phyloP scores from a whole-genome alignment of 2,113 vertebrate genomes.

The Sylvietta virens region DNA sequence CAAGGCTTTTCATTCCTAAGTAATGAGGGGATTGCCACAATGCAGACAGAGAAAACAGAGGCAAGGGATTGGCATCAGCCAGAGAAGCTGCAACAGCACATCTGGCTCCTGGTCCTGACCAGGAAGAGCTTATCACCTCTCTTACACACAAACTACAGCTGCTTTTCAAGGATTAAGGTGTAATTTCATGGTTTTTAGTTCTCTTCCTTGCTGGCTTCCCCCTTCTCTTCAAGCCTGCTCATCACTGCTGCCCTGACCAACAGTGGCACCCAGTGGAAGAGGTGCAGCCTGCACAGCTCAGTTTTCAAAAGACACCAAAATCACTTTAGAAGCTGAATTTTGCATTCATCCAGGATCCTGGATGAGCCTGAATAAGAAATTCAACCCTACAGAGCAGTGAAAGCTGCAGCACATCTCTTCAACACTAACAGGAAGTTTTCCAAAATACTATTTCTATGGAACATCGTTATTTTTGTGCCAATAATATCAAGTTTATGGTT shows the following conservation, averaged over 20 bases:
- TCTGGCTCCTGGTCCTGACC: not conserved
- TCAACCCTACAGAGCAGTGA: not conserved
- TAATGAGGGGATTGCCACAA: not conserved
- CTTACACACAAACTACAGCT: not conserved
- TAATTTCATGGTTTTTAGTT: not conserved
- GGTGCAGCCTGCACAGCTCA: not conserved
- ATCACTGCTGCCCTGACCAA: not conserved
- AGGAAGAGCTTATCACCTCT: not conserved
- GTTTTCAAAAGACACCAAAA: not conserved
- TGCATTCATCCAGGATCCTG: not conserved
- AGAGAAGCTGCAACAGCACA: not conserved
- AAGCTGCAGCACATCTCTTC: not conserved
- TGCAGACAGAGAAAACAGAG: not conserved
- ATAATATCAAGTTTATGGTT: not conserved
- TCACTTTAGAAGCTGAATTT: not conserved
- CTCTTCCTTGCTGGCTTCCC: not conserved
- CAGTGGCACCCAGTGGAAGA: slow-evolving; percentile 46
- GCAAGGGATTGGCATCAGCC: not conserved
- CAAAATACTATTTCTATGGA: not conserved
- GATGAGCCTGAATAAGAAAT: not conserved
- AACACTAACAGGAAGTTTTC: not conserved
- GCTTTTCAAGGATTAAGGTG: not conserved
- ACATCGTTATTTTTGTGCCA: not conserved
- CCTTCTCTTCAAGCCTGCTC: not conserved
- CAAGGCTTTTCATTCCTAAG: not conserved